Base-by-base conservation (phyloP, 2,113 vertebrate species). In the Dipodomys stephensi region DNA sequence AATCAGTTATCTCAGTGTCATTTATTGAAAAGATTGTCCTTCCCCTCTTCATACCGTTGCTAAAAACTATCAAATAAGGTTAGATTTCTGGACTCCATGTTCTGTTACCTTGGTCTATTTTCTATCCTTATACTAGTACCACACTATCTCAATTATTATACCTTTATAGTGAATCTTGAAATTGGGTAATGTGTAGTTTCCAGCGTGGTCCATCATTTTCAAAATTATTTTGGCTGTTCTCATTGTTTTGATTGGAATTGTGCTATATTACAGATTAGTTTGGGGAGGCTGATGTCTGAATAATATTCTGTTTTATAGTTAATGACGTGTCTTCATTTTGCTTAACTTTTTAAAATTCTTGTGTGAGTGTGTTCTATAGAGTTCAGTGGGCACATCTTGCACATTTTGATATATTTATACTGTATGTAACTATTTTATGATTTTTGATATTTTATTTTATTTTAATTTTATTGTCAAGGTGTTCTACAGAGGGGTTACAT, bases 81-180 rank as follows among this genome's bases (percentile, higher is more conserved):
- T 69, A 84, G 57, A 74, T 71, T 79, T 81, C 35, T 89, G 18
- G 19, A 64, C 20, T 69, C n/a, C 64, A 46, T 78, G 0, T 92
- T 88, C 49, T 80, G 28, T 92, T 92, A 16, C 25, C 39, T 44
- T 87, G 28, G 88, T 9, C 79, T 81, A 1, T 80, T 39, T 81
- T 11, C 53, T 35, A 85, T 4, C 49, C 49, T 65, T 76, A 49
- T 74, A 72, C 27, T 6, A 74, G 5, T n/a, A 49, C 7, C 44
- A 30, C 7, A 32, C 23, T 65, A 20, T n/a, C 44, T 90, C 64
- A 88, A 81, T 85, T 39, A 83, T 44, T 12, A 1, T 71, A 60
- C 62, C 35, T 93, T 87, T 85, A 28, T 57, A 87, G 46, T 19
- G 22, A 88, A 69, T 84, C 62, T 91, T 90, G 32, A 82, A 68